phyloP scores from a whole-genome alignment of 35 echinoderm and acorn worm genomes.

The Heliocidaris erythrogramma region DNA sequence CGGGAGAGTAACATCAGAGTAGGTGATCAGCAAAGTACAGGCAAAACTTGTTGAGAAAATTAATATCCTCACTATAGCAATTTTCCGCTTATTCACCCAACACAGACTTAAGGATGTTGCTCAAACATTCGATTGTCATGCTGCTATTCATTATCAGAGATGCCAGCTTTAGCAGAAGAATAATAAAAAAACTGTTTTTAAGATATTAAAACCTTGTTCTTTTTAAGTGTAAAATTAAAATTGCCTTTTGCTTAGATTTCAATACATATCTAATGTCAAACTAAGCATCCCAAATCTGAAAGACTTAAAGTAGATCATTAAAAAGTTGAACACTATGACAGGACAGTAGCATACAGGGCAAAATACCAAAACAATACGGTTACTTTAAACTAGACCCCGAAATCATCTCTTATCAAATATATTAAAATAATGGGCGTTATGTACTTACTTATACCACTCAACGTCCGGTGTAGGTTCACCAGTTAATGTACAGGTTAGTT shows the following conservation, averaged over 20 bases:
- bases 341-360: no score
- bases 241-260: not conserved
- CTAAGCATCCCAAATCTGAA: not conserved
- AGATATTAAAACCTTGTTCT: not conserved
- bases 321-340: not conserved
- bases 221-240: not conserved
- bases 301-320: not conserved
- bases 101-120: not conserved
- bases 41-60: no score
- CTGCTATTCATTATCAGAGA: not conserved
- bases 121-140: not conserved
- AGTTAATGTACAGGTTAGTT: constrained; percentile 68
- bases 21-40: not conserved
- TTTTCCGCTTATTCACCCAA: not conserved
- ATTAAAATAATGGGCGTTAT: not conserved
- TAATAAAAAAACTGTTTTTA: no score
- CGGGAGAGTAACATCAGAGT: not conserved
- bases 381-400: not conserved
- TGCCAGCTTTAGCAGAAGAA: not conserved
- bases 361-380: no score
- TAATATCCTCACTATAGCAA: not conserved
- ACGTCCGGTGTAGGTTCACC: constrained; percentile 81
- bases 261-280: not conserved
- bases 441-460: constrained; percentile 87
- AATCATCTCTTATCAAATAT: not conserved